Percentiles rank a stretch among this genome's conserved stretches.
Evolutionary conservation across 2,797 vertebrate genomes (phyloP).

Genomic region (Taenioides sp.): DNA sequence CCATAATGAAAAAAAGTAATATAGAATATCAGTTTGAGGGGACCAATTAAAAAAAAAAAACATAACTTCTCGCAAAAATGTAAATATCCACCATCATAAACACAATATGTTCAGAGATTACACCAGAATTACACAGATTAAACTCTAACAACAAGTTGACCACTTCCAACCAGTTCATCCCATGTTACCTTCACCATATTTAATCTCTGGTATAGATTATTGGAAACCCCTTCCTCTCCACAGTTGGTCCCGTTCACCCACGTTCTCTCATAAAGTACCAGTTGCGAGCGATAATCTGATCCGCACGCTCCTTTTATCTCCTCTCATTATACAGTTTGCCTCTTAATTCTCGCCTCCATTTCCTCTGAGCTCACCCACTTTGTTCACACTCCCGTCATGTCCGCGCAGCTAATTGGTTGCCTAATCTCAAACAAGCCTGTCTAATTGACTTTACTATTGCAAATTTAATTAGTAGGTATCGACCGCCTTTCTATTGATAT

Average conservation of each 20-base stretch:
- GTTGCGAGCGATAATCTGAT: background rate
- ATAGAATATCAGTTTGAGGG: too few species aligned
- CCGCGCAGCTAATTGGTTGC: slow-evolving; percentile 38
- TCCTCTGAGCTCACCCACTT: slow-evolving; percentile 3
- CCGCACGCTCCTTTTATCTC: background rate
- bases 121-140: background rate
- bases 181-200: background rate
- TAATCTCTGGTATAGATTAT: background rate
- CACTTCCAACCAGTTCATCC: background rate
- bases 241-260: background rate
- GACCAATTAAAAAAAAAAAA: too few species aligned
- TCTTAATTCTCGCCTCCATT: slow-evolving; percentile 16
- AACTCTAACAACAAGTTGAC: background rate
- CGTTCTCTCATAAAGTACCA: background rate
- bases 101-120: too few species aligned
- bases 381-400: slow-evolving; percentile 24
- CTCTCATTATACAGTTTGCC: slow-evolving; percentile 3
- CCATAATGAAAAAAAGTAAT: too few species aligned
- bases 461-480: slow-evolving; percentile 58
- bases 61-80: too few species aligned
- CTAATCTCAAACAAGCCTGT: slow-evolving; percentile 34
- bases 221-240: background rate
- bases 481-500: slow-evolving; percentile 53
- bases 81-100: too few species aligned
- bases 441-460: slow-evolving; percentile 46